phyloP scores from a whole-genome alignment of 64 coral and sea anemone genomes.

The Stylophora pistillata region DNA sequence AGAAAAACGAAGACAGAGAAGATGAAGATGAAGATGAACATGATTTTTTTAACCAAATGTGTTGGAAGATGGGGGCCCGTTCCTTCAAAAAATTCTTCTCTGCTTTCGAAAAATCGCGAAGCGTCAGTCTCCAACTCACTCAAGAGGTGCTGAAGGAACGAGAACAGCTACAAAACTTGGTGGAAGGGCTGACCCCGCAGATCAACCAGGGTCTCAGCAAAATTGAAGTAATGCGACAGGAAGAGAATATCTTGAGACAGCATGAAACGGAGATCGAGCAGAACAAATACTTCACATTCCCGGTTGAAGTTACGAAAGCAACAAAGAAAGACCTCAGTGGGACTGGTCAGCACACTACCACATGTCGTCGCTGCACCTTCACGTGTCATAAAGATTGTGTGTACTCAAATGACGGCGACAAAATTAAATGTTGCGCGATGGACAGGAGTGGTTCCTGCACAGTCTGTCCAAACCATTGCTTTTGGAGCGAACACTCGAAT shows the following conservation, averaged over 20 bases:
- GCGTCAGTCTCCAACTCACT: slow-evolving; percentile 41
- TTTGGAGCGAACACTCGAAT: slow-evolving; percentile 22
- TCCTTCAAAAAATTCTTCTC: slow-evolving; percentile 21
- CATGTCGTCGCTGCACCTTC: slow-evolving; percentile 32
- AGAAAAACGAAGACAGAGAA: not conserved
- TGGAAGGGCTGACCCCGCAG: slow-evolving; percentile 22
- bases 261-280: slow-evolving; percentile 28
- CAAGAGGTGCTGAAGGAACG: slow-evolving; percentile 40
- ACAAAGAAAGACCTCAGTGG: not conserved
- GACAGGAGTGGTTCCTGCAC: not conserved
- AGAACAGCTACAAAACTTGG: not conserved
- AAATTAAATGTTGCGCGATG: no score
- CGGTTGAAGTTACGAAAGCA: not conserved
- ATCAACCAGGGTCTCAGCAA: slow-evolving; percentile 7
- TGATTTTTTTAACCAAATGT: slow-evolving; percentile 47
- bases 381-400: slow-evolving; percentile 29
- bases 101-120: not conserved
- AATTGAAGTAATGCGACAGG: slow-evolving; percentile 32
- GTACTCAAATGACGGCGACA: not conserved
- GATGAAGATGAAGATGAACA: no score
- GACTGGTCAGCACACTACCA: slow-evolving; percentile 9
- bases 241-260: not conserved
- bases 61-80: slow-evolving; percentile 31
- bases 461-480: slow-evolving; percentile 13
- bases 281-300: slow-evolving; percentile 39